These are phyloP conservation scores for Macroglossus sobrinus DNA, from an alignment of 2,113 vertebrate genomes.

Conservation along the genomic window DNA sequence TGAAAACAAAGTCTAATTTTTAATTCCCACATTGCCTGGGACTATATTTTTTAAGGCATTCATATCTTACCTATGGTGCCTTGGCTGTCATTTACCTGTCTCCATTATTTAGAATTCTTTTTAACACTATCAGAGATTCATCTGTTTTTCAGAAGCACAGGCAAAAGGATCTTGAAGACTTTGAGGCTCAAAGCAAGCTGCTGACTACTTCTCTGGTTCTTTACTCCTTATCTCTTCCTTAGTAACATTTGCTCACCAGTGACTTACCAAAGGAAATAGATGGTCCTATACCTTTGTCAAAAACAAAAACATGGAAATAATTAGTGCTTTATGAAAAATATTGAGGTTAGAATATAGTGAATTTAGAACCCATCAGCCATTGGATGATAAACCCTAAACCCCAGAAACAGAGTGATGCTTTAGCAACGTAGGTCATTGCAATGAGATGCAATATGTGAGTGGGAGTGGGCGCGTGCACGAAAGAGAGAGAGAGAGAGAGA, in stretches of 20 bases:
- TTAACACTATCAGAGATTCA: fast-evolving
- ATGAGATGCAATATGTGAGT: fast-evolving
- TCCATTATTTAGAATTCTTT: not conserved
- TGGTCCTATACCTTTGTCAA: not conserved
- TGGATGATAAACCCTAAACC: not conserved
- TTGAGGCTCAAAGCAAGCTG: not conserved
- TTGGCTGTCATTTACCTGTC: not conserved
- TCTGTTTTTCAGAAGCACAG: not conserved
- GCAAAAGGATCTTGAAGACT: not conserved
- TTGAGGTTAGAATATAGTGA: not conserved
- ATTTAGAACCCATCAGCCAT: not conserved
- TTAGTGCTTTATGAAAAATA: not conserved
- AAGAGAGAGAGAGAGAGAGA: no score
- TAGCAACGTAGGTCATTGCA: not conserved
- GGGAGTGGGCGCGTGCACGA: no score
- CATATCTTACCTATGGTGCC: not conserved
- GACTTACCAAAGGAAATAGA: not conserved
- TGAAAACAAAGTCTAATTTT: not conserved
- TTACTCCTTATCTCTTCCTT: not conserved
- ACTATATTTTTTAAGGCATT: not conserved
- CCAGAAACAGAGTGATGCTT: fast-evolving
- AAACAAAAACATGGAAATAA: not conserved
- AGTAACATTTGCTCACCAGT: not conserved
- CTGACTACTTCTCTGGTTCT: not conserved
- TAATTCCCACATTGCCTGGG: not conserved